A percentile compares a stretch with the other conserved stretches of the same genome.
Conservation (phyloP, 2,888 invertebrate genomes). For the Lasius fuliginosus region DNA sequence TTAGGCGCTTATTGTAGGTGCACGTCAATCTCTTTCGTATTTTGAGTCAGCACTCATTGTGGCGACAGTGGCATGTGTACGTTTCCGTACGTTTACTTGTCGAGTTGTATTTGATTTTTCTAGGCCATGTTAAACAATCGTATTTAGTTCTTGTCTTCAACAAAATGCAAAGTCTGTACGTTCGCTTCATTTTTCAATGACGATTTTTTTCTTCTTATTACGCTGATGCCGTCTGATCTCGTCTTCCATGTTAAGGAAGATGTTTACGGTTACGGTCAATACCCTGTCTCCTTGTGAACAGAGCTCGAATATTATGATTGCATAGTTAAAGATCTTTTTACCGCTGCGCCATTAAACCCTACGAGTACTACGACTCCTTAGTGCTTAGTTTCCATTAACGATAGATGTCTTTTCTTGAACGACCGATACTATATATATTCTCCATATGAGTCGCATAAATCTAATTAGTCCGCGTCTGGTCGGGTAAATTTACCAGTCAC, state of each 20-base stretch:
- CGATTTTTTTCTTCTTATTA: conserved; percentile 34
- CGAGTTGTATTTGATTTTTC: conserved; percentile 44
- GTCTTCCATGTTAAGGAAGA: conserved; percentile 41
- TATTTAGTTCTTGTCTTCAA: conserved; percentile 20
- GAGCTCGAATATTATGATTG: conserved; percentile 62
- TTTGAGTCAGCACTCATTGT: conserved; percentile 43
- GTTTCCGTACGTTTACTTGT: conserved; percentile 11
- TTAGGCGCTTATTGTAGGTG: conserved; percentile 58
- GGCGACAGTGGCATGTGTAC: conserved; percentile 26
- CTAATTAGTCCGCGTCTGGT: conserved; percentile 30
- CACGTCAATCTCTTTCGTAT: conserved; percentile 49
- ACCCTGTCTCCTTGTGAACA: conserved; percentile 76
- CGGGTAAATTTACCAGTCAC: conserved; percentile 33
- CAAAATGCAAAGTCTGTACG: conserved; percentile 29
- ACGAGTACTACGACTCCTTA: conserved; percentile 32
- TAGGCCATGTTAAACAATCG: conserved; percentile 68
- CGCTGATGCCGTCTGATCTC: conserved; percentile 29
- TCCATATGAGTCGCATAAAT: conserved; percentile 37
- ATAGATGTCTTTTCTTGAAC: conserved; percentile 29
- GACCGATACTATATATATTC: conserved; percentile 15
- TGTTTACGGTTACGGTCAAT: conserved; percentile 56
- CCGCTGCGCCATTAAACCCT: conserved; percentile 41
- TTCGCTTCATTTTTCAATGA: conserved; percentile 20
- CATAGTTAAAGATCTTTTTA: conserved; percentile 41
- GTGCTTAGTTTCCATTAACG: conserved; percentile 22